These are phyloP conservation scores for Megatriorchis doriae DNA, from an alignment of 2,113 vertebrate genomes.

Conservation along the genomic window DNA sequence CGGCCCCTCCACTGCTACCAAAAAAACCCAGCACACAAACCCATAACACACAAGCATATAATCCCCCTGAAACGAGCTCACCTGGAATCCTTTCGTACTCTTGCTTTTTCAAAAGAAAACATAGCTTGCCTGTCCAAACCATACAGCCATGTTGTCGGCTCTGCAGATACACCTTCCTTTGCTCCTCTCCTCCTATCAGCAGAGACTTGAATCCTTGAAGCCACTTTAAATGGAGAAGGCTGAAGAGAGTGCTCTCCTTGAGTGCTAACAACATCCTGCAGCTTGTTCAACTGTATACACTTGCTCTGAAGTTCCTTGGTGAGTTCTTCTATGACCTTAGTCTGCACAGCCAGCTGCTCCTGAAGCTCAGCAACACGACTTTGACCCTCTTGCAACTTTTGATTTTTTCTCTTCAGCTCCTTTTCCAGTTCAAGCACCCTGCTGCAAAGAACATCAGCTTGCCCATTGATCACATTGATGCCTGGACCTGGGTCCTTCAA, in stretches of 20 bases:
- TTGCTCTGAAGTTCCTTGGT: conserved; percentile 85
- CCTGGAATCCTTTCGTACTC: conserved; percentile 88
- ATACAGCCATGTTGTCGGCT: conserved; percentile 84
- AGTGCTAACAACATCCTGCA: conserved; percentile 80
- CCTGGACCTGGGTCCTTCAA: conserved; percentile 18
- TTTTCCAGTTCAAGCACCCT: conserved; percentile 82
- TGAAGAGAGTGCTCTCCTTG: conserved; percentile 65
- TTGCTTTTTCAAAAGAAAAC: conserved; percentile 89
- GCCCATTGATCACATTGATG: not conserved
- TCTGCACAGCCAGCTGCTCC: conserved; percentile 80
- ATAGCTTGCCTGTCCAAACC: conserved; percentile 75
- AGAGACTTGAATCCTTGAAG: conserved; percentile 58
- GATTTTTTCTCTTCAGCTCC: conserved; percentile 80
- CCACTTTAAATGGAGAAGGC: conserved; percentile 64
- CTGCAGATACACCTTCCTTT: conserved; percentile 90
- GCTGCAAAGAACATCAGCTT: conserved; percentile 68
- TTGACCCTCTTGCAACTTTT: conserved; percentile 76
- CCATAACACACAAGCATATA: not conserved
- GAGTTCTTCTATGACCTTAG: conserved; percentile 76
- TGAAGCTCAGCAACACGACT: conserved; percentile 77
- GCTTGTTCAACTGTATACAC: conserved; percentile 82
- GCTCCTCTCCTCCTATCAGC: conserved; percentile 83
- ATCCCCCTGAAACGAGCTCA: conserved; percentile 38
- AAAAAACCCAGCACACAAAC: too few relatives aligned
- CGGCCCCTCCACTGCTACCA: too few relatives aligned